These are phyloP conservation scores for Eurosta solidaginis DNA, from an alignment of 1,140 invertebrate species.

Conservation along the genomic window DNA sequence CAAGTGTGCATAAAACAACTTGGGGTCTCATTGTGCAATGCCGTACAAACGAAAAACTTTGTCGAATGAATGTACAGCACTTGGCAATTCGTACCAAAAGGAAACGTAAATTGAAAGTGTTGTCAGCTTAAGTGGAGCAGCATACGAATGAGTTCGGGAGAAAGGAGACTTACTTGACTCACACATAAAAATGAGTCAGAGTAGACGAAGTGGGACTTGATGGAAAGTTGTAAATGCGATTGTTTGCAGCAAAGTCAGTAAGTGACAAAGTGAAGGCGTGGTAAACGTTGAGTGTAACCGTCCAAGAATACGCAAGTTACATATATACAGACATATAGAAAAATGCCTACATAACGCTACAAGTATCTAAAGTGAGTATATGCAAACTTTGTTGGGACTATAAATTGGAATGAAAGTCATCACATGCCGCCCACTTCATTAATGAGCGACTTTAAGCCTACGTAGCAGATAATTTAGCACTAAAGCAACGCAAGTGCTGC, in stretches of 20 bases:
- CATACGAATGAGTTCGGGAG: too few relatives aligned
- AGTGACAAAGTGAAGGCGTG: not conserved
- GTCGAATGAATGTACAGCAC: not conserved
- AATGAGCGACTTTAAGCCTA: not conserved
- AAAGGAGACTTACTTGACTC: too few relatives aligned
- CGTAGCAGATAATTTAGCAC: not conserved
- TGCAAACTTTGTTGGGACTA: not conserved
- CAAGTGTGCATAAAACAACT: not conserved
- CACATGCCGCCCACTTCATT: slow-evolving; percentile 23
- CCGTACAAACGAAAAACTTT: not conserved
- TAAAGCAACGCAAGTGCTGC: not conserved
- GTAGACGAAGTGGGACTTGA: not conserved
- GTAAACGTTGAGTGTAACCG: not conserved
- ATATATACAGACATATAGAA: not conserved
- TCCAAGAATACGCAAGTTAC: not conserved
- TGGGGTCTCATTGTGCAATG: not conserved
- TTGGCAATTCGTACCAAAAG: slow-evolving; percentile 12
- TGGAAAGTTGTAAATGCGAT: not conserved
- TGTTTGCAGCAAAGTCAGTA: not conserved
- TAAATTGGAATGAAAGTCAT: slow-evolving; percentile 28
- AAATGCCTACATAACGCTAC: not conserved
- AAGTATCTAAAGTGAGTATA: not conserved
- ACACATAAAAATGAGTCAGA: not conserved
- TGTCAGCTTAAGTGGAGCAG: not conserved
- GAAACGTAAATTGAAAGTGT: slow-evolving; percentile 19